phyloP scores from a whole-genome alignment of 2,888 invertebrate genomes.

The Xestoiulus laeticollis region DNA sequence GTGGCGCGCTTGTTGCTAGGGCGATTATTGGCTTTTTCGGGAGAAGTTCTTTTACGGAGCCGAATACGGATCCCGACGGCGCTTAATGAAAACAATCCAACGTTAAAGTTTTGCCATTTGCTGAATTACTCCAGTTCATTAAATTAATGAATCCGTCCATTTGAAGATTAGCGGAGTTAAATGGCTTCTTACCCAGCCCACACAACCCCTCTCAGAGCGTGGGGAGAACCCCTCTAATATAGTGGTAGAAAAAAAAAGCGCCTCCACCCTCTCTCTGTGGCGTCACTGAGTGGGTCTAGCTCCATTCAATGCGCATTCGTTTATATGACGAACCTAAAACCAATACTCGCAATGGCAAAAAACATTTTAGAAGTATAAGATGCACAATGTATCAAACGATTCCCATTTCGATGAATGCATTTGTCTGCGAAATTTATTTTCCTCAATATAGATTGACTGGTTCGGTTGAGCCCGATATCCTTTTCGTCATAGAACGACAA shows the following conservation, averaged over 20 bases:
- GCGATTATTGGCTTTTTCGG: neutral
- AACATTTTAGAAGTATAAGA: too few relatives aligned
- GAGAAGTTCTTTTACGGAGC: neutral
- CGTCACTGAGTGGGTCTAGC: neutral
- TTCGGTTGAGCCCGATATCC: too few relatives aligned
- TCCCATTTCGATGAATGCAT: too few relatives aligned
- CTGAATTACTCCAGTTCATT: conserved; percentile 54
- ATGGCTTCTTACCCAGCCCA: conserved; percentile 47
- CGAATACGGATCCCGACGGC: neutral
- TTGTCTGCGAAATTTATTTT: too few relatives aligned
- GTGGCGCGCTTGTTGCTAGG: neutral
- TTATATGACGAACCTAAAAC: neutral
- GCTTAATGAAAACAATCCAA: conserved; percentile 51
- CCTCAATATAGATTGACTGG: too few relatives aligned
- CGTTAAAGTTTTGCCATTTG: conserved; percentile 54
- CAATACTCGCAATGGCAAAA: neutral
- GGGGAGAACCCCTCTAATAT: neutral
- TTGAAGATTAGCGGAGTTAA: conserved; percentile 53
- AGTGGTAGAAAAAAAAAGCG: neutral
- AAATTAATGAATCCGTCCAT: conserved; percentile 54
- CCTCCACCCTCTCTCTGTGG: neutral
- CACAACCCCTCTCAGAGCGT: neutral
- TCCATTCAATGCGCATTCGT: neutral
- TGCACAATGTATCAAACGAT: too few relatives aligned
- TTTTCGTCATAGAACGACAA: too few relatives aligned